These are phyloP conservation scores for Cosmorhoe ocellata DNA, from an alignment of 2,888 invertebrate genomes.

Conservation along the genomic window DNA sequence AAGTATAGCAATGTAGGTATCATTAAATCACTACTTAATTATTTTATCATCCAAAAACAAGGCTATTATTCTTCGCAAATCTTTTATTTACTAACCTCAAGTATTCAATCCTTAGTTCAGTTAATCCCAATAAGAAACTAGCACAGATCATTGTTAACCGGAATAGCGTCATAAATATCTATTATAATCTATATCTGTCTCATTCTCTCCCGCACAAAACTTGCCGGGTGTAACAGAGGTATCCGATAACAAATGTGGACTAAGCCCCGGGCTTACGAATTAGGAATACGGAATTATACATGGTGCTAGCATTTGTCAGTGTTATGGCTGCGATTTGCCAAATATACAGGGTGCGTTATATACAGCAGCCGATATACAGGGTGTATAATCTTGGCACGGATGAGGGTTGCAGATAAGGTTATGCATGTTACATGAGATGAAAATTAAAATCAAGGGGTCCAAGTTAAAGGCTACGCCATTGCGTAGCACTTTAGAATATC, in stretches of 20 bases:
- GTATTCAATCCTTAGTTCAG: conserved; percentile 1
- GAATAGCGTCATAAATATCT: conserved; percentile 27
- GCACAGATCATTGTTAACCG: conserved; percentile 29
- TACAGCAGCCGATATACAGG: conserved; percentile 1
- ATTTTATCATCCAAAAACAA: neutral
- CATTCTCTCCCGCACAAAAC: neutral
- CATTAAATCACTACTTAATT: neutral
- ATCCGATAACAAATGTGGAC: conserved; percentile 10
- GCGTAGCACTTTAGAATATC: conserved; percentile 4
- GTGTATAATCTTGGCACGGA: conserved; percentile 13
- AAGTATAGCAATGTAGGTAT: too few relatives aligned
- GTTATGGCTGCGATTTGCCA: conserved; percentile 34
- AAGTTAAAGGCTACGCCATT: conserved; percentile 2
- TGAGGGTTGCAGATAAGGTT: conserved; percentile 7
- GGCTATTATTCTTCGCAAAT: conserved; percentile 1
- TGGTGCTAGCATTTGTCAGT: conserved; percentile 32
- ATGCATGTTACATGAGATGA: conserved; percentile 15
- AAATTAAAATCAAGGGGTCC: conserved; percentile 7
- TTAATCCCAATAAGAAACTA: conserved; percentile 16
- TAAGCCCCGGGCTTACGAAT: conserved; percentile 23
- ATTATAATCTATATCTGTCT: conserved; percentile 24
- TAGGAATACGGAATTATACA: conserved; percentile 28
- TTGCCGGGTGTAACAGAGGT: conserved; percentile 16
- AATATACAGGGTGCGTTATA: conserved; percentile 17
- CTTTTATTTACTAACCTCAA: conserved; percentile 4